Evolutionary conservation across 2,113 vertebrate genomes (phyloP), one percentile per base, ranked within the genome.

Genomic region (Thinocorus orbignyianus): DNA sequence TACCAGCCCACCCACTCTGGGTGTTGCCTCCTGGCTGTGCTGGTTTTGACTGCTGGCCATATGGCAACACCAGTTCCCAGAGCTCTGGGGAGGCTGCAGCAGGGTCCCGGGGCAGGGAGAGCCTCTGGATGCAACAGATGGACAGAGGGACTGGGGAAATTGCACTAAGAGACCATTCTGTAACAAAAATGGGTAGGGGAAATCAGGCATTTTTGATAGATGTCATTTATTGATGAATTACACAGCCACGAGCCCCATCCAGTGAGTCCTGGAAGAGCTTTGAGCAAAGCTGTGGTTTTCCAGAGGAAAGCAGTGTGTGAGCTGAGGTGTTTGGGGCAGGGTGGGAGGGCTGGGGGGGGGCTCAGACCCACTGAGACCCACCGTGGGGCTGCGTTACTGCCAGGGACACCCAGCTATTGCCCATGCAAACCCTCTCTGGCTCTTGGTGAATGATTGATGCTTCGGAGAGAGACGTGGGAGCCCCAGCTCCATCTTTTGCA

Each of bases 171-270:
- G 13, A 18, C 26, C 65, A 14, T 2, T 25, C 20, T 5, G 14
- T 23, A 14, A 44, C n/a, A 54, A n/a, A 54, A 82, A 26, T 0
- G 17, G 41, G n/a, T 55, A 20, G 30, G 60, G 71, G 66, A 42
- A 79, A 66, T 3, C 35, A 9, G 58, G 13, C 3, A 0, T 23
- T 70, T 68, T 70, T 5, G 72, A 77, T 17, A 70, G 1, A 52
- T 10, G 88, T 69, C 86, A 86, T 97, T 95, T 97, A 95, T 97
- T 96, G 28, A 30, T 48, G 17, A 58, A 30, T 22, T 77, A 26
- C 28, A 62, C 76, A 90, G 9, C 37, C 28, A 13, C 1, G 4
- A 44, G 1, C 70, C 70, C n/a, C 74, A 23, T 60, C 88, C 92
- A 92, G 74, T 1, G 5, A 69, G 93, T 2, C n/a, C 55, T 20